Conservation (phyloP, 2,113 vertebrate species). For the Tragelaphus imberbis region DNA sequence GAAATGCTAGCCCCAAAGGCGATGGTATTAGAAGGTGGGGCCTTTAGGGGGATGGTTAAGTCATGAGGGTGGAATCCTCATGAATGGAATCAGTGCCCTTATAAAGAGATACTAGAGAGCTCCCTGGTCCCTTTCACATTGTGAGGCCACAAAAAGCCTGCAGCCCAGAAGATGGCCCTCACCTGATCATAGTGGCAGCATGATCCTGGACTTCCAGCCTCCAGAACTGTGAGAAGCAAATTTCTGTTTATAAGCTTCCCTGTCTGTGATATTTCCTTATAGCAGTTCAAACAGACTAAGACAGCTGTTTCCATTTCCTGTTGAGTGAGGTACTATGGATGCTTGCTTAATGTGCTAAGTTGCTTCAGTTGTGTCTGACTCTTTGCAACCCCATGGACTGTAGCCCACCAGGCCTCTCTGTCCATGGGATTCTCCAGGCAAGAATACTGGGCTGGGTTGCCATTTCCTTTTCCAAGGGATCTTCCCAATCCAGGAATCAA, state of each 20-base stretch:
- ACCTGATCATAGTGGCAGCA: background rate
- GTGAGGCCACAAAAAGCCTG: background rate
- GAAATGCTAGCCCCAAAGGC: background rate
- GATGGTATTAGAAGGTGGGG: background rate
- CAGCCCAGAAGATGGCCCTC: background rate
- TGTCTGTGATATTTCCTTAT: background rate
- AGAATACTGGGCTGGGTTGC: background rate
- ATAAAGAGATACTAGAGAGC: background rate
- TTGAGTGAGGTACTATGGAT: background rate
- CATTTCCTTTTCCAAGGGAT: background rate
- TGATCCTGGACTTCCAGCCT: background rate
- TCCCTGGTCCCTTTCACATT: background rate
- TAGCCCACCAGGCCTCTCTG: background rate
- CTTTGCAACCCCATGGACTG: background rate
- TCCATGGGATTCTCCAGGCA: background rate
- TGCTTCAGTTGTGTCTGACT: background rate
- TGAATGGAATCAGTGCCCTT: background rate
- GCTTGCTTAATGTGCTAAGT: background rate
- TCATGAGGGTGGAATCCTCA: background rate
- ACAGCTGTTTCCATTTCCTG: background rate
- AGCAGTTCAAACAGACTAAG: background rate
- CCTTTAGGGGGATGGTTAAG: background rate
- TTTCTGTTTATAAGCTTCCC: background rate
- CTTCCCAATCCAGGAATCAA: background rate
- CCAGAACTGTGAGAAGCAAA: background rate